Evolutionary conservation across 2,888 invertebrate species (phyloP), one percentile per base, ranked within the genome.

Genomic region (Megaustenia siamemsis): DNA sequence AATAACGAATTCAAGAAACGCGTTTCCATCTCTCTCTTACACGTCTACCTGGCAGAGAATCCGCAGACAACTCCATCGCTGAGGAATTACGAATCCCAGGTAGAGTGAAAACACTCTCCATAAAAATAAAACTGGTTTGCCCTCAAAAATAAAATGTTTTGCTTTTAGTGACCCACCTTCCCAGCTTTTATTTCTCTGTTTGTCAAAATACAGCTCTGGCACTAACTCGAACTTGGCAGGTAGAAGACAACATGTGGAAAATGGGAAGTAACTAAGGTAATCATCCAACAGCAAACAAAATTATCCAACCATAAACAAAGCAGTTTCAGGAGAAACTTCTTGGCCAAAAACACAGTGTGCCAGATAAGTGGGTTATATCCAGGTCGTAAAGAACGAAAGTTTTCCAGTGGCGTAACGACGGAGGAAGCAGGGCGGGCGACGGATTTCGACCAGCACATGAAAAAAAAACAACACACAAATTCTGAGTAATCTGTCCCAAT

Each of bases 271-370:
- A 76, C 76, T 53, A 35, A 43, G 63, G 78, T 63, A 66, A 78
- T 63, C 78, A 38, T 10, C 21, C 24, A 28, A 35, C 28, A 78
- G 56, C 40, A 53, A 78, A 43, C 43, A 43, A 28, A 63, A 78
- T 78, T 43, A 78, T 78, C 63, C 78, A 78, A 40, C 43, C 63
- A 60, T 78, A 63, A 78, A 78, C 63, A 78, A 60, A 38, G n/a
- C 78, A 32, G 38, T 38, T 63, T 76, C 10, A 56, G 71, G 45
- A 28, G 43, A 45, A 38, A 21, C 71, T 24, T 73, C 43, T 71
- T 28, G 12, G 45, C 28, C 1, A 45, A 28, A 73, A 69, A 38
- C 43, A 45, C 45, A 5, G 18, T n/a, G n/a, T n/a, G n/a, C n/a
- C n/a, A n/a, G n/a, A n/a, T n/a, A n/a, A n/a, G n/a, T n/a, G n/a